A percentile compares a stretch with the other conserved stretches of the same genome.
phyloP scores from a whole-genome alignment of 2,113 vertebrate genomes.

The Laterallus jamaicensis region DNA sequence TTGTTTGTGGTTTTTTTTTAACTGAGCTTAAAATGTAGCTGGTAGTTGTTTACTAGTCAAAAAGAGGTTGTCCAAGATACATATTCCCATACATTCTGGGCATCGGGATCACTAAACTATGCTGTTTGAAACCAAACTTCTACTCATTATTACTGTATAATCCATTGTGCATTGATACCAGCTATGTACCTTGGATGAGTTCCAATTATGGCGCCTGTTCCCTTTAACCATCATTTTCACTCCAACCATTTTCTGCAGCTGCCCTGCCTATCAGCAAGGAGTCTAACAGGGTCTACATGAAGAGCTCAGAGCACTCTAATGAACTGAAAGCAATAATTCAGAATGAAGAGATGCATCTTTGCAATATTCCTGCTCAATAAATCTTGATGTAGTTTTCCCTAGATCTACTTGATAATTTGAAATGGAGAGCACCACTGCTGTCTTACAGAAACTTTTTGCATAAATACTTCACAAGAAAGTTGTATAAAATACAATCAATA shows the following conservation, averaged over 20 bases:
- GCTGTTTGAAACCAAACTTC: neutral
- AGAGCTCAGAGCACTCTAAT: neutral
- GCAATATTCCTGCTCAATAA: neutral
- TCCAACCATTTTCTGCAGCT: neutral
- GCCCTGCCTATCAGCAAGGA: neutral
- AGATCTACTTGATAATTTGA: conserved; percentile 5
- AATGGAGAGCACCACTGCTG: neutral
- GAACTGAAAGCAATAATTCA: neutral
- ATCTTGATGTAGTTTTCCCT: neutral
- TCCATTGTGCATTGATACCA: neutral
- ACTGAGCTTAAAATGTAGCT: neutral
- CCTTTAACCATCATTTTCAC: neutral
- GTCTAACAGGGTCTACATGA: neutral
- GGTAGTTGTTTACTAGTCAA: neutral
- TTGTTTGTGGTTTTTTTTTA: neutral
- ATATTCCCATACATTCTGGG: neutral
- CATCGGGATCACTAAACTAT: neutral
- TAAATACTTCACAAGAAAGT: neutral
- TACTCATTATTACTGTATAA: neutral
- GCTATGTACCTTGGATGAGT: neutral
- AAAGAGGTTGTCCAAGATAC: neutral
- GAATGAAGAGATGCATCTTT: neutral
- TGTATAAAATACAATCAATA: neutral
- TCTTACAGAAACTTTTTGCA: neutral
- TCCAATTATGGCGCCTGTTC: accelerated